A percentile compares a stretch with the other conserved stretches of the same genome.
These are phyloP conservation scores for Drosophila putrida DNA, from an alignment of 2,888 invertebrate genomes.

Conservation along the genomic window DNA sequence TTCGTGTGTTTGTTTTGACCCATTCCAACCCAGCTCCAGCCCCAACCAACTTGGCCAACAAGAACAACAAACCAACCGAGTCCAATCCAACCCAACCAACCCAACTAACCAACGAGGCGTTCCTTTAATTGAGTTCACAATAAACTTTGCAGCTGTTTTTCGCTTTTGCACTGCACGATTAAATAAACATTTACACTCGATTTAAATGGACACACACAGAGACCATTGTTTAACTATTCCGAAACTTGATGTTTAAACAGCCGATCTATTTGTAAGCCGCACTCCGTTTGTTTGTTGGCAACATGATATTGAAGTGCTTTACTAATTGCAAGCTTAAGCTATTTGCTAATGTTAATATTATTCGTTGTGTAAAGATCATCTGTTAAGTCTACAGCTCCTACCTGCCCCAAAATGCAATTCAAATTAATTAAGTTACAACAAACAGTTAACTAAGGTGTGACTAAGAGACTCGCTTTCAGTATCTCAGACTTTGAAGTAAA, in stretches of 20 bases:
- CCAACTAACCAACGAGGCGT: slow-evolving; percentile 48
- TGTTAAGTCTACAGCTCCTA: not conserved
- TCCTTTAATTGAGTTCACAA: slow-evolving; percentile 64
- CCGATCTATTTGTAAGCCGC: slow-evolving; percentile 4
- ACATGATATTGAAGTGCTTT: slow-evolving; percentile 26
- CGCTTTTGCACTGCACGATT: slow-evolving; percentile 41
- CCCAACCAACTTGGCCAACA: slow-evolving; percentile 7
- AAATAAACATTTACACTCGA: slow-evolving; percentile 63
- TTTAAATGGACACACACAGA: slow-evolving; percentile 45
- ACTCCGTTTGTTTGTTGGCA: slow-evolving; percentile 15
- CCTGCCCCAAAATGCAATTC: too few species aligned
- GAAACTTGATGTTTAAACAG: slow-evolving; percentile 30
- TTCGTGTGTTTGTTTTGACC: slow-evolving; percentile 45
- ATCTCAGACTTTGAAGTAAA: too few species aligned
- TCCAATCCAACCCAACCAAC: slow-evolving; percentile 5
- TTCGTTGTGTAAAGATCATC: not conserved
- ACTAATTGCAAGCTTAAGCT: slow-evolving; percentile 2
- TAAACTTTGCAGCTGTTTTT: slow-evolving; percentile 45
- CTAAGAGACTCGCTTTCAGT: too few species aligned
- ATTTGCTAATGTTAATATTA: slow-evolving; percentile 9
- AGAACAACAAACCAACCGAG: slow-evolving; percentile 1
- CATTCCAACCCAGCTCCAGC: not conserved
- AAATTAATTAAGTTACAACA: too few species aligned
- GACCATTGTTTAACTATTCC: slow-evolving; percentile 25
- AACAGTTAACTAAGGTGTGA: too few species aligned